A percentile compares a stretch with the other conserved stretches of the same genome.
Conservation (phyloP, 2,888 invertebrate species). For the Lasius platythorax region DNA sequence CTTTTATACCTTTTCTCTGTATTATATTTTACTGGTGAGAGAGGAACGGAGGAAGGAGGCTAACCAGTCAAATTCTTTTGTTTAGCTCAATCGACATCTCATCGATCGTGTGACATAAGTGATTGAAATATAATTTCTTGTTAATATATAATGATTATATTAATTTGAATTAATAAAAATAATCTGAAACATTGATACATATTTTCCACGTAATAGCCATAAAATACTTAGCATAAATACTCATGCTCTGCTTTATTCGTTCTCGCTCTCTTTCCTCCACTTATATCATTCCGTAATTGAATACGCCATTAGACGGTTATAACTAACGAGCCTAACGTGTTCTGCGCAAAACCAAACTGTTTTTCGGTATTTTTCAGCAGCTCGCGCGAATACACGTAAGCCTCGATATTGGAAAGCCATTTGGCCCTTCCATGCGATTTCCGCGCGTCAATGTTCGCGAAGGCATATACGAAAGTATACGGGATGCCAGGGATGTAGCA, state of each 20-base stretch:
- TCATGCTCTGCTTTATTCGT: neutral
- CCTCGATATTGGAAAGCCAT: conserved; percentile 34
- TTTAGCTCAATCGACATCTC: neutral
- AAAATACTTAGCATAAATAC: neutral
- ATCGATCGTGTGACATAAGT: neutral
- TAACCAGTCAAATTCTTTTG: neutral
- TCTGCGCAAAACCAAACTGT: conserved; percentile 20
- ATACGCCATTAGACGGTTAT: conserved; percentile 37
- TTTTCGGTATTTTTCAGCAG: conserved; percentile 39
- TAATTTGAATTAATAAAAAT: neutral
- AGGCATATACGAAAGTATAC: conserved; percentile 10
- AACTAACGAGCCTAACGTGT: conserved; percentile 35
- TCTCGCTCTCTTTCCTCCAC: neutral
- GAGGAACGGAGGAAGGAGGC: neutral
- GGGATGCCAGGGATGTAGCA: neutral
- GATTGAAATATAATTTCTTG: neutral
- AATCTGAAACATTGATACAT: neutral
- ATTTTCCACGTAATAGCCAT: neutral
- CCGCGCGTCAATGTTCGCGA: conserved; percentile 18
- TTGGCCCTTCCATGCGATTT: conserved; percentile 21
- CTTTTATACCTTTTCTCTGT: neutral
- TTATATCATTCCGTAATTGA: conserved; percentile 20
- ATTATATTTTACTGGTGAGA: neutral
- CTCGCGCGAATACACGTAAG: conserved; percentile 1
- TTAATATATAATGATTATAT: neutral